phyloP scores from a whole-genome alignment of 2,888 invertebrate genomes.

The Prosopocoilus inquinatus region DNA sequence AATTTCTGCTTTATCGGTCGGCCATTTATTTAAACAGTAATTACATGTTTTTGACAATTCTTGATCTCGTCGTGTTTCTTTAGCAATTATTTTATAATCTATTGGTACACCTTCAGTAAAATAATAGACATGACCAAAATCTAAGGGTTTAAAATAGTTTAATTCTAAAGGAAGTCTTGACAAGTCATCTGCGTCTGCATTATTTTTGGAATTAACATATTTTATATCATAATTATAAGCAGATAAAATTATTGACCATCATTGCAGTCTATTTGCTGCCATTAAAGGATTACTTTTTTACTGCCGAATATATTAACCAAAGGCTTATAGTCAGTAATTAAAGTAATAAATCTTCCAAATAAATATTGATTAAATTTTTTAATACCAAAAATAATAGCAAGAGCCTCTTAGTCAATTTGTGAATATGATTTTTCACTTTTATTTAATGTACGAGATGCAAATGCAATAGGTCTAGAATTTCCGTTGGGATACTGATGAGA shows the following conservation, averaged over 20 bases:
- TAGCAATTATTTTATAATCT: too few species aligned
- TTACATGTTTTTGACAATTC: too few species aligned
- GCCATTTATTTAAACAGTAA: too few species aligned
- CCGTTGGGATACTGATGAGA: constrained; percentile 15
- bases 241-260: constrained; percentile 8
- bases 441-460: constrained; percentile 18
- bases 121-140: too few species aligned
- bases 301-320: constrained; percentile 1
- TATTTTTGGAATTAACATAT: not conserved
- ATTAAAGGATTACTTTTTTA: constrained; percentile 5
- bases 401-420: not conserved
- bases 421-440: constrained; percentile 14
- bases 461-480: constrained; percentile 14
- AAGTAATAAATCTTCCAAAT: not conserved
- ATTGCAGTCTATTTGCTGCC: not conserved
- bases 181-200: too few species aligned
- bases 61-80: too few species aligned
- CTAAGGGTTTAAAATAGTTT: too few species aligned
- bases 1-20: too few species aligned
- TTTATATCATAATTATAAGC: constrained; percentile 1
- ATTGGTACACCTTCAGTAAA: too few species aligned
- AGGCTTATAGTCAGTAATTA: constrained; percentile 1
- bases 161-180: too few species aligned
- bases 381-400: constrained; percentile 4
- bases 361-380: constrained; percentile 8